Evolutionary conservation across 2,113 vertebrate genomes (phyloP).

Genomic region (Cyprinodon brontotheroides): DNA sequence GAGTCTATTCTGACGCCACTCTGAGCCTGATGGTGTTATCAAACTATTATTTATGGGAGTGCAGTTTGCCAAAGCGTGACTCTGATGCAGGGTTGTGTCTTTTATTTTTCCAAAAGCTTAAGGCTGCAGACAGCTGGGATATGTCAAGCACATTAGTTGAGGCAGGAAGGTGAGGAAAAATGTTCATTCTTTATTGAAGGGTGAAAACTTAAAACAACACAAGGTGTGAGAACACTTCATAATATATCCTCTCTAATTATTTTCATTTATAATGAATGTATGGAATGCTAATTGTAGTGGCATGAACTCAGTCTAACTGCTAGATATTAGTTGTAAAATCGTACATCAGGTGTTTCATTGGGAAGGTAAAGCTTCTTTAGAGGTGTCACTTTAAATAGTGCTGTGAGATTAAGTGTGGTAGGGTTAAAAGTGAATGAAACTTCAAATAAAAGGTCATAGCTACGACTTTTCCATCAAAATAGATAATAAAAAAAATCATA

Average conservation of each 20-base stretch:
- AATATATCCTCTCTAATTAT: constrained; percentile 15
- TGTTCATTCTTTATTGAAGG: constrained; percentile 14
- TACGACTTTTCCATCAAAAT: no score
- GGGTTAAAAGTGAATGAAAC: background rate
- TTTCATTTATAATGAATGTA: constrained; percentile 29
- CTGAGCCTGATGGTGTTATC: background rate
- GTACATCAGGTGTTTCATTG: constrained; percentile 32
- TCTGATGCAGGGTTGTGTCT: constrained; percentile 9
- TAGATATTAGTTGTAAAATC: constrained; percentile 23
- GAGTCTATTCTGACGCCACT: constrained; percentile 9
- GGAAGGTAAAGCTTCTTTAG: constrained; percentile 43
- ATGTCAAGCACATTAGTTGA: constrained; percentile 12
- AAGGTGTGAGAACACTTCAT: constrained; percentile 8
- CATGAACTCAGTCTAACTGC: constrained; percentile 16
- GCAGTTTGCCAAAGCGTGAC: constrained; percentile 2
- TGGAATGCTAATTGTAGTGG: constrained; percentile 23
- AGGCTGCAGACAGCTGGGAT: constrained; percentile 20
- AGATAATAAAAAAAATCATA: no score
- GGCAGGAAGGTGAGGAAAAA: constrained; percentile 16
- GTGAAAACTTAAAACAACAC: constrained; percentile 9
- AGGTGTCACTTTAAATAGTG: constrained; percentile 39
- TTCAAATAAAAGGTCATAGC: no score
- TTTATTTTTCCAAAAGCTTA: constrained; percentile 12
- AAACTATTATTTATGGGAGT: constrained; percentile 9
- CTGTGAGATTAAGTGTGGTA: constrained; percentile 49